These are phyloP conservation scores for Drosophila quadrilineata DNA, from an alignment of 1,140 invertebrate species.

Conservation along the genomic window DNA sequence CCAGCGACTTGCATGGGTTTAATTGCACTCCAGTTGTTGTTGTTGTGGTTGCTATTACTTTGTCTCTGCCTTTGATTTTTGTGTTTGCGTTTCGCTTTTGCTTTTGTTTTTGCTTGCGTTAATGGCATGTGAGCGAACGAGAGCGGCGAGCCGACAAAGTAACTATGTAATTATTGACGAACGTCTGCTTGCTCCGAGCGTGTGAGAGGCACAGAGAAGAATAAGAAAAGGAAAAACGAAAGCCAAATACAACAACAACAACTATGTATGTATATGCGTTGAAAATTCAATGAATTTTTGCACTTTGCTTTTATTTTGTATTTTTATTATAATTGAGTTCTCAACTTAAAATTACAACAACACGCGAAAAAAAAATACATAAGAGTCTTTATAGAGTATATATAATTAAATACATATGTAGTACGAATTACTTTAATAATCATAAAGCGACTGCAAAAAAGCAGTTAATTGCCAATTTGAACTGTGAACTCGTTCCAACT, in stretches of 20 bases:
- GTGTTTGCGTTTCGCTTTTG: constrained; percentile 26
- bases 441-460: not conserved
- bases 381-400: too few relatives aligned
- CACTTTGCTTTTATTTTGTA: constrained; percentile 22
- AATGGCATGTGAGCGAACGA: constrained; percentile 50
- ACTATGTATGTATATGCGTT: not conserved
- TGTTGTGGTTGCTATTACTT: constrained; percentile 13
- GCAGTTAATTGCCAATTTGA: not conserved
- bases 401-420: constrained; percentile 2
- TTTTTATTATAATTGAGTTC: constrained; percentile 15
- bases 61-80: not conserved
- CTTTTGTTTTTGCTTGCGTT: constrained; percentile 49
- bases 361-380: constrained; percentile 3
- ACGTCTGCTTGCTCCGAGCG: too few relatives aligned
- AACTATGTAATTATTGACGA: too few relatives aligned
- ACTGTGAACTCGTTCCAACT: constrained; percentile 1
- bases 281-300: constrained; percentile 47
- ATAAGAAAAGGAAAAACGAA: constrained; percentile 22
- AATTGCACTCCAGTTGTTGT: constrained; percentile 51
- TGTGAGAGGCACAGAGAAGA: constrained; percentile 14
- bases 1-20: constrained; percentile 53
- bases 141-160: too few relatives aligned
- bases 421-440: constrained; percentile 1
- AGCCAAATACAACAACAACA: not conserved
- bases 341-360: constrained; percentile 3